Base-by-base conservation (phyloP, 1,140 invertebrate genomes). In the Zophobas morio region DNA sequence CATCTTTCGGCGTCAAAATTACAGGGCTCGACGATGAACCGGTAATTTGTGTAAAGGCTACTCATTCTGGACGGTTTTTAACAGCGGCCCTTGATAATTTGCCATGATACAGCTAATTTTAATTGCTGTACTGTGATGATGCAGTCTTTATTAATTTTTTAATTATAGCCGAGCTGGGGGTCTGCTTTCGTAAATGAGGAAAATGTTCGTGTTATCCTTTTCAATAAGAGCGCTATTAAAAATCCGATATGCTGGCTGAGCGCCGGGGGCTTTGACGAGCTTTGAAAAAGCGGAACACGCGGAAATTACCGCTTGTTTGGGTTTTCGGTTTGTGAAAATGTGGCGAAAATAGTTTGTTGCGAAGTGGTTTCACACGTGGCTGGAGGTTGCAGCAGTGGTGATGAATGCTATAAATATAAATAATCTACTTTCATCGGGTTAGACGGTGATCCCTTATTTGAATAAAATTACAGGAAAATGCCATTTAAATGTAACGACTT, bases 1-100 rank as follows among this genome's bases (percentile, higher is more conserved):
- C 56, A 63, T 66, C 75, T 80, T 77, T 37, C 81, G 80, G 81
- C 78, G 51, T 49, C 35, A 33, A 81, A 82, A 82, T 82, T 82
- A 82, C 80, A 82, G 79, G 81, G 78, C 81, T 60, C 8, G n/a
- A 47, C 49, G 75, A 78, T 57, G 49, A 79, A 74, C 42, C 71
- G 71, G 79, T 80, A 81, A 82, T 82, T 82, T 81, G 63, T 54
- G 75, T 81, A 81, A 81, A 82, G 81, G 81, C 81, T 82, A 81
- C 80, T 82, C 79, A 81, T 81, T 77, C 79, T 76, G 75, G 51
- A 73, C 54, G 51, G 51, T 74, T 73, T 34, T 51, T 56, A 56
- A 76, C 49, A 76, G 3, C 6, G 42, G 42, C 73, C 74, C 74
- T 78, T 77, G 35, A 73, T 78, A 66, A 80, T 80, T 74, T 70